Conservation (phyloP, 2,888 invertebrate genomes). For the Conomelus anceps region DNA sequence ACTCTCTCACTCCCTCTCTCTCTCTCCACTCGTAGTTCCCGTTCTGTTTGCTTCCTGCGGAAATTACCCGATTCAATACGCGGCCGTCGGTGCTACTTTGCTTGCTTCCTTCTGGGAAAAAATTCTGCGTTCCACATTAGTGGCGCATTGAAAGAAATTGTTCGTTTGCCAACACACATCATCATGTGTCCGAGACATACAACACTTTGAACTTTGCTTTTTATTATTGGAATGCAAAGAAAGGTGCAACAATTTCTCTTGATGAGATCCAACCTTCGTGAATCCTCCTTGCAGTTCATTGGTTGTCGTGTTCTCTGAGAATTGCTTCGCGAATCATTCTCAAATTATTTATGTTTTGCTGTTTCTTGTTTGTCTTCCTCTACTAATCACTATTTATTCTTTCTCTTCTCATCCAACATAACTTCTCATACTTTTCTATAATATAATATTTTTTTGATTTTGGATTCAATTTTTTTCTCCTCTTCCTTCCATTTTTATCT, state of each 20-base stretch:
- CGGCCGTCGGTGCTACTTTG: neutral
- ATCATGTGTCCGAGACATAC: neutral
- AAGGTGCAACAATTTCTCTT: neutral
- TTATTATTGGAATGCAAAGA: neutral
- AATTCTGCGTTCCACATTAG: neutral
- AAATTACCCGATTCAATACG: neutral
- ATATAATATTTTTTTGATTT: no score
- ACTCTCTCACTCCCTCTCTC: neutral
- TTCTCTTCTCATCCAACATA: no score
- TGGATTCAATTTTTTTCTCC: no score
- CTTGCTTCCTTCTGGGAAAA: neutral
- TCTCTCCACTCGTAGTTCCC: no score
- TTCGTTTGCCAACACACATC: no score
- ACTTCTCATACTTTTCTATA: no score
- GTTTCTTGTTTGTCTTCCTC: neutral
- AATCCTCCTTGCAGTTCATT: neutral
- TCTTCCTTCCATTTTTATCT: no score
- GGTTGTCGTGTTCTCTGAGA: neutral
- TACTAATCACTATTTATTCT: no score
- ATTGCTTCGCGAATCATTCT: neutral
- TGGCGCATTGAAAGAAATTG: neutral
- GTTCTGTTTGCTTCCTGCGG: neutral
- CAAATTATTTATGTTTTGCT: neutral
- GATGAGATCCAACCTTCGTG: neutral
- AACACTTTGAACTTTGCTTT: neutral